Conservation (phyloP, 2,888 invertebrate species). For the Xestia xanthographa region DNA sequence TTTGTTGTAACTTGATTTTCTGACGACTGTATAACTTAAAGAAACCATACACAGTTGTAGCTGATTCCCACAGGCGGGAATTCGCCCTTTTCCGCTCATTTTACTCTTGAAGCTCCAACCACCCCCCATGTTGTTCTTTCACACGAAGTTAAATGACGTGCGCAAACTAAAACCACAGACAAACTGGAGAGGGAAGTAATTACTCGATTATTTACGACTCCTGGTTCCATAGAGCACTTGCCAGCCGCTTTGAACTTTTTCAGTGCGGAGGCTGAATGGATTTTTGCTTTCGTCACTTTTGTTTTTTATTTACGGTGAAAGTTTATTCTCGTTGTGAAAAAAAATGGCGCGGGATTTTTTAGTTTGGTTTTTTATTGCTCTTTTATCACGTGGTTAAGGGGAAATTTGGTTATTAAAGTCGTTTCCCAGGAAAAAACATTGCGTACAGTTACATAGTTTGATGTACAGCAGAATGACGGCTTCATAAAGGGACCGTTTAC, state of each 20-base stretch:
- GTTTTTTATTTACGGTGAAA: constrained; percentile 36
- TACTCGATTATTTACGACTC: constrained; percentile 62
- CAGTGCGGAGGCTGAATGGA: constrained; percentile 54
- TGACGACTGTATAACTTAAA: neutral
- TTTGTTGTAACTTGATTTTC: no score
- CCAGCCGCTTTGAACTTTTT: constrained; percentile 58
- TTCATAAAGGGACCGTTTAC: no score
- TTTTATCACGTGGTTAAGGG: neutral
- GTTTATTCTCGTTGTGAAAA: constrained; percentile 20
- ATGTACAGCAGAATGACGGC: no score
- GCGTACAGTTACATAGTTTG: no score
- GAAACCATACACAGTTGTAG: neutral
- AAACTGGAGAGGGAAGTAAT: constrained; percentile 58
- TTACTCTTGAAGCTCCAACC: constrained; percentile 14
- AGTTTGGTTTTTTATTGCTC: neutral
- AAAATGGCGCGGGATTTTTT: constrained; percentile 23
- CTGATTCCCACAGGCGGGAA: neutral
- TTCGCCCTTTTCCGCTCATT: constrained; percentile 22
- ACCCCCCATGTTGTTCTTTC: constrained; percentile 43
- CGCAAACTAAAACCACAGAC: constrained; percentile 62
- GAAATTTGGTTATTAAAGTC: neutral
- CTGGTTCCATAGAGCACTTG: constrained; percentile 54
- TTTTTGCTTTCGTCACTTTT: constrained; percentile 43
- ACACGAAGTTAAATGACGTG: constrained; percentile 55
- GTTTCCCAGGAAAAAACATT: no score